Base-by-base conservation (phyloP, 2,888 invertebrate species). In the Deladenus siricidicola region DNA sequence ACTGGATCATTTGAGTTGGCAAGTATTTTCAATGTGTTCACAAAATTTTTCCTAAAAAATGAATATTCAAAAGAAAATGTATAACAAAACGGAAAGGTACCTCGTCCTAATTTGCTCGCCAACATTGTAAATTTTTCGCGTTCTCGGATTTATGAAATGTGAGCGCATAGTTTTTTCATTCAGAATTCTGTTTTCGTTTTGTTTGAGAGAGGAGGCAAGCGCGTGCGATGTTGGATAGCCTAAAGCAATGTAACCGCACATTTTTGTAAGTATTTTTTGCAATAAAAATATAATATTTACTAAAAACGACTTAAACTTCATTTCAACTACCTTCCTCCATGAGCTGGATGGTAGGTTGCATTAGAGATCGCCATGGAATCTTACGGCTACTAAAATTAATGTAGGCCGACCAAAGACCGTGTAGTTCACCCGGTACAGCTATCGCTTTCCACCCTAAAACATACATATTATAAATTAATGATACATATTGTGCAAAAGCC, bases 71-170 rank as follows among this genome's bases (percentile, higher is more conserved):
- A 56, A 23, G 48, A 26, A 48, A 1, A n/a, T 23, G 14, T 48
- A 4, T 24, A n/a, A 49, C n/a, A 69, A 48, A 19, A 28, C 2
- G 1, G 14, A 60, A 64, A 64, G 21, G 49, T 42, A 65, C 56
- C 75, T 56, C 8, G 76, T 77, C 56, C 60, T 70, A n/a, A 76
- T 76, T 53, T 76, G 76, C 54, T 76, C 74, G 44, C 76, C 76
- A 3, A 64, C 62, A 47, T 66, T 63, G 60, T 73, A 76, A n/a
- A 77, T 63, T 24, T 62, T 47, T 1, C 65, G 60, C 0, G 76
- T 77, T 47, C 66, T 62, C 14, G 76, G 76, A 56, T 76, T 77
- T 26, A 76, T 61, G 58, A 71, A 76, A 17, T 62, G 62, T 21
- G n/a, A n/a, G 21, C 63, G 60, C 71, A 76, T 71, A 0, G 73